These are phyloP conservation scores for Crocuta crocuta DNA, from an alignment of 2,113 vertebrate genomes.

Conservation along the genomic window DNA sequence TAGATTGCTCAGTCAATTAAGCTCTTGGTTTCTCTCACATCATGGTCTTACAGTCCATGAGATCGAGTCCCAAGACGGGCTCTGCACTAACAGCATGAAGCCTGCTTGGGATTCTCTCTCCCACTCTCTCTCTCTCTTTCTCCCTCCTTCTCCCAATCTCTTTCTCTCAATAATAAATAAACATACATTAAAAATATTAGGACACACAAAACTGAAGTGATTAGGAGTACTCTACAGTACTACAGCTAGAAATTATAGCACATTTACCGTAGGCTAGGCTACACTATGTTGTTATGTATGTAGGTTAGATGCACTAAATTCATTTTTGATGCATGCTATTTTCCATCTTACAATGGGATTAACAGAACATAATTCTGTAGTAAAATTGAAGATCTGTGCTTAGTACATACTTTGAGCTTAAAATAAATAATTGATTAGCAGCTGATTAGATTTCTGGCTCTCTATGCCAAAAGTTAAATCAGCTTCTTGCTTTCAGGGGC, in stretches of 20 bases:
- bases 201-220: neutral
- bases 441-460: neutral
- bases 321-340: neutral
- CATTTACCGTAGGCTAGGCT: neutral
- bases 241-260: neutral
- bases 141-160: no score
- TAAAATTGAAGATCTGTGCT: neutral
- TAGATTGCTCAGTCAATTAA: no score
- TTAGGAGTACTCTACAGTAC: neutral
- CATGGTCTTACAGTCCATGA: no score
- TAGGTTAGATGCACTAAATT: neutral
- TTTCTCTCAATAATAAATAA: no score
- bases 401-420: neutral
- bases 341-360: neutral
- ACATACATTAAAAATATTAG: no score
- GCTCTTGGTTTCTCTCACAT: no score
- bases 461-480: neutral
- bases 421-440: neutral
- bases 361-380: neutral
- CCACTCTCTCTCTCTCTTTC: no score
- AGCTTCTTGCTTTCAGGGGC: neutral
- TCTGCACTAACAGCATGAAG: no score
- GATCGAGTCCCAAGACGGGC: no score
- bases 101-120: no score
- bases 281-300: neutral